Evolutionary conservation across 2,888 invertebrate genomes (phyloP).

Genomic region (Embidobia sp.): DNA sequence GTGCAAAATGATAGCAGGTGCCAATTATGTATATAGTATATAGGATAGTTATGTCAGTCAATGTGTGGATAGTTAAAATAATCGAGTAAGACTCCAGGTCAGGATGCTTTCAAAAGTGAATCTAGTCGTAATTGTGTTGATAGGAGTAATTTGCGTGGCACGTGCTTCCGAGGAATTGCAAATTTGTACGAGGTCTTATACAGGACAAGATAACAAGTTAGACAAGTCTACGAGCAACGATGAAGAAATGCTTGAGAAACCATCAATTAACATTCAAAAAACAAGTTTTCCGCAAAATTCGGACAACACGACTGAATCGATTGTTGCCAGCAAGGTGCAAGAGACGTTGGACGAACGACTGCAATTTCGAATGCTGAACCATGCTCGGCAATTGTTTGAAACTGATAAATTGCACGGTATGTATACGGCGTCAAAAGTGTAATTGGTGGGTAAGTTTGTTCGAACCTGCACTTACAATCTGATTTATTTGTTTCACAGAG

Average conservation of each 20-base stretch:
- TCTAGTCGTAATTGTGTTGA: slow-evolving; percentile 74
- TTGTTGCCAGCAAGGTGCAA: not conserved
- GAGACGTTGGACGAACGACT: slow-evolving; percentile 5
- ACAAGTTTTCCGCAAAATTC: not conserved
- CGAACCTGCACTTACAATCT: not conserved
- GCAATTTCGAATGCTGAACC: slow-evolving; percentile 13
- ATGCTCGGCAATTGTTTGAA: not conserved
- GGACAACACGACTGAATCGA: slow-evolving; percentile 1
- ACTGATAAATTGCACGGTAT: slow-evolving; percentile 24
- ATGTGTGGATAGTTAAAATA: slow-evolving; percentile 32
- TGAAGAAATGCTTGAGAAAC: slow-evolving; percentile 13
- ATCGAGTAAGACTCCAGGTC: not conserved
- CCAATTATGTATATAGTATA: not conserved
- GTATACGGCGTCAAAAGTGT: slow-evolving; percentile 13
- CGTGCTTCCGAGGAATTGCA: slow-evolving; percentile 54
- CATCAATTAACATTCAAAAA: slow-evolving; percentile 7
- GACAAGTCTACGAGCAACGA: slow-evolving; percentile 11
- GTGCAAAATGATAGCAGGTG: slow-evolving; percentile 22
- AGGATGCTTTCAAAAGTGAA: slow-evolving; percentile 72
- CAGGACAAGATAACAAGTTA: slow-evolving; percentile 6
- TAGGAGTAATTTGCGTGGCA: slow-evolving; percentile 60
- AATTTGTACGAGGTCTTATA: slow-evolving; percentile 39
- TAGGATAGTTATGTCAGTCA: slow-evolving; percentile 25
- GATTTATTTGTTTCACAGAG: slow-evolving; percentile 31
- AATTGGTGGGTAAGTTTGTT: slow-evolving; percentile 9